Evolutionary conservation across 1,140 invertebrate genomes (phyloP).

Genomic region (Ceratosolen fusciceps): DNA sequence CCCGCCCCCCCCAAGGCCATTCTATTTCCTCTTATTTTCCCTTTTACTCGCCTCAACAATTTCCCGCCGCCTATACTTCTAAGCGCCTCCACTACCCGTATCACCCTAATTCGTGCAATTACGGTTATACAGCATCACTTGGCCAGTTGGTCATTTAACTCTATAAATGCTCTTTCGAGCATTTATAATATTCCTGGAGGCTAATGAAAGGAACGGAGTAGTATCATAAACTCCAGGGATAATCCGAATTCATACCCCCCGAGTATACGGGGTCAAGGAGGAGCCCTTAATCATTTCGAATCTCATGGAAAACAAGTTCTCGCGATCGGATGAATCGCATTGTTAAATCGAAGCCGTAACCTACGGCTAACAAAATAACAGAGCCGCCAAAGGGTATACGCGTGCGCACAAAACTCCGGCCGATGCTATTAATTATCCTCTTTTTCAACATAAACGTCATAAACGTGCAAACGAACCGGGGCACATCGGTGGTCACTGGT

Average conservation of each 20-base stretch:
- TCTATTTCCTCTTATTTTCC: too few species aligned
- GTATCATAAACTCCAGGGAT: neutral
- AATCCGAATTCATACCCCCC: neutral
- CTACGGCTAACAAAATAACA: slow-evolving; percentile 33
- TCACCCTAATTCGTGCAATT: too few species aligned
- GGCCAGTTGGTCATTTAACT: too few species aligned
- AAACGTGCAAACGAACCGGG: slow-evolving; percentile 10
- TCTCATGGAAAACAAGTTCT: slow-evolving; percentile 7
- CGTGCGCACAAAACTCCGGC: neutral
- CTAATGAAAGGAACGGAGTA: neutral
- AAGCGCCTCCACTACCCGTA: too few species aligned
- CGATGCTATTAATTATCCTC: slow-evolving; percentile 18
- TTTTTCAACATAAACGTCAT: slow-evolving; percentile 8
- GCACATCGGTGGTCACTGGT: slow-evolving; percentile 36
- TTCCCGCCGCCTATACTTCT: too few species aligned
- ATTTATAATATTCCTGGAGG: neutral
- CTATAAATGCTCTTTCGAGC: too few species aligned
- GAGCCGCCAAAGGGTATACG: neutral
- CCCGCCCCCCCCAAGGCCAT: too few species aligned
- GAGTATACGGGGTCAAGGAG: too few species aligned
- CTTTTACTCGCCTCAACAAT: too few species aligned
- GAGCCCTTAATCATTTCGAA: neutral
- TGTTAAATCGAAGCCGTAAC: slow-evolving; percentile 24
- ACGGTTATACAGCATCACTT: too few species aligned
- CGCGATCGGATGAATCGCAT: slow-evolving; percentile 24